These are phyloP conservation scores for Drosophila niveifrons DNA, from an alignment of 2,888 invertebrate species.

Conservation along the genomic window DNA sequence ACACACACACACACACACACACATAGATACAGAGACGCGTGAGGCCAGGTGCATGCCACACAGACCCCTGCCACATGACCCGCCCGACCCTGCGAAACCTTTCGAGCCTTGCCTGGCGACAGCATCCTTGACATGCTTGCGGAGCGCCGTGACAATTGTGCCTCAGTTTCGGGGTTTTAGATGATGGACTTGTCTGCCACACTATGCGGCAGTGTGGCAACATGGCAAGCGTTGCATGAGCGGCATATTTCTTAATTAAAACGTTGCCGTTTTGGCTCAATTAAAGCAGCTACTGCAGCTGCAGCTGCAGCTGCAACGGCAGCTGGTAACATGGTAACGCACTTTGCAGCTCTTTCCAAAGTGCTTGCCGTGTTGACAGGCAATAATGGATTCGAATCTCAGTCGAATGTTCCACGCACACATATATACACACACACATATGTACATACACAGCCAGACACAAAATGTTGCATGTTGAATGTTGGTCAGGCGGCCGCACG, in stretches of 20 bases:
- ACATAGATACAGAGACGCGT: background rate
- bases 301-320: constrained; percentile 7
- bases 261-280: constrained; percentile 59
- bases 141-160: constrained; percentile 72
- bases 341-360: constrained; percentile 47
- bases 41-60: constrained; percentile 42
- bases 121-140: constrained; percentile 76
- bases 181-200: constrained; percentile 35
- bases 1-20: constrained; percentile 4
- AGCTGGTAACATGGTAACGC: constrained; percentile 48
- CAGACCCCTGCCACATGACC: constrained; percentile 17
- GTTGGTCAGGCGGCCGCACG: constrained; percentile 18
- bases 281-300: constrained; percentile 34
- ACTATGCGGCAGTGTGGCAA: constrained; percentile 6
- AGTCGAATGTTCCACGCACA: constrained; percentile 1
- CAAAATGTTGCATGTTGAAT: constrained; percentile 7
- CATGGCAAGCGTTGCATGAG: constrained; percentile 10
- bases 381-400: constrained; percentile 27
- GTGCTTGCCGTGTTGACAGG: constrained; percentile 19
- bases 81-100: constrained; percentile 15
- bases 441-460: background rate
- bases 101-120: constrained; percentile 57
- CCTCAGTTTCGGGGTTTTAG: constrained; percentile 29
- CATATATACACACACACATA: background rate
- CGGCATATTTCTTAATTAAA: constrained; percentile 68